Evolutionary conservation across 2,113 vertebrate species (phyloP), one percentile per base, ranked within the genome.

Genomic region (Hippopotamus amphibius): DNA sequence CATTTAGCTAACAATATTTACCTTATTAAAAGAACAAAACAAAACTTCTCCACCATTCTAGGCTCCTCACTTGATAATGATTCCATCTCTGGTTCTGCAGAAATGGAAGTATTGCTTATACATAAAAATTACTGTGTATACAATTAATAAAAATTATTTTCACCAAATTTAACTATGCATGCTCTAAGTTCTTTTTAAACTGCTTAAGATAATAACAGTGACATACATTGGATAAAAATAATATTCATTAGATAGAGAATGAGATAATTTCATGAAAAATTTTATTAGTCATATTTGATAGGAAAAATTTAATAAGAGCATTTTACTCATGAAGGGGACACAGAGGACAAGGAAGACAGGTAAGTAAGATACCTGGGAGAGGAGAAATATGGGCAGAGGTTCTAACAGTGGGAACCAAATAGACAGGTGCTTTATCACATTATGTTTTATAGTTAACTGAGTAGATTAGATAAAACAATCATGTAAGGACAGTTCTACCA

Each of bases 151-250:
- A 46, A 46, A n/a, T 80, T 41, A 85, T 65, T 72, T 66, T 84
- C 68, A 37, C 4, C 7, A 69, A 63, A 71, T 90, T 90, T 84
- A 65, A 85, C 6, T 14, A 50, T 50, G 9, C 1, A 3, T 63
- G 15, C 12, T 85, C 11, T 46, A 55, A 83, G 22, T 94, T 76
- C 28, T 55, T 30, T 88, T 63, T 90, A 90, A 55, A 63, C 17
- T 68, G 41, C 9, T 63, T 90, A 65, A 61, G 22, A 57, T 46
- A 85, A 22, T 85, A 30, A 89, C 37, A 55, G 15, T 41, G 69
- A 37, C 48, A 1, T 72, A 37, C 3, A 9, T 41, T 46, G 50
- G 46, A 13, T 76, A 72, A 65, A 37, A 89, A 37, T 63, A 14
- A 46, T 79, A 6, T 72, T 33, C 19, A 15, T 69, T 71, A 46